These are phyloP conservation scores for Heliothis subflexa DNA, from an alignment of 1,140 invertebrate genomes.

Conservation along the genomic window DNA sequence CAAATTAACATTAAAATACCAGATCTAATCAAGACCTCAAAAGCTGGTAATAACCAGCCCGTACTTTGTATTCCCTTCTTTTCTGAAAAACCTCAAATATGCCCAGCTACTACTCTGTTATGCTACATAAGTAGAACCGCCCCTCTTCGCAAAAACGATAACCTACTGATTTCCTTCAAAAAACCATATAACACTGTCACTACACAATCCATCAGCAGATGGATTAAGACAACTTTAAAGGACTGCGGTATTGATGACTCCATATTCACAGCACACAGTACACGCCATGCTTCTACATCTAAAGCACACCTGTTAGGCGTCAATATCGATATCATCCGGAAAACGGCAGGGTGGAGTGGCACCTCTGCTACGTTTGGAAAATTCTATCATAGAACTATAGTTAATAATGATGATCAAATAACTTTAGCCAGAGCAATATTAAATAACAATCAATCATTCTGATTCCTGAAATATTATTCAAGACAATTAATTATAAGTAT, in stretches of 20 bases:
- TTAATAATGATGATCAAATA: too few species aligned
- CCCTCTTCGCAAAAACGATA: neutral
- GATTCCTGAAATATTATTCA: too few species aligned
- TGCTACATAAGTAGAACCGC: neutral
- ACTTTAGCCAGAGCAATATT: too few species aligned
- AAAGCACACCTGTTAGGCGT: conserved; percentile 51
- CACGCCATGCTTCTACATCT: neutral
- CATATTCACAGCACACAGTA: neutral
- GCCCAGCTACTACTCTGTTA: neutral
- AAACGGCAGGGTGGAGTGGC: neutral
- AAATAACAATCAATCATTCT: too few species aligned
- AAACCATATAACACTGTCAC: neutral
- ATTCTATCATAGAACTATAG: neutral
- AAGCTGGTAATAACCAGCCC: neutral
- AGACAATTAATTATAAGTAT: too few species aligned
- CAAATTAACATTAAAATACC: neutral
- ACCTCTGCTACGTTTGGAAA: neutral
- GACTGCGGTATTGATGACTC: neutral
- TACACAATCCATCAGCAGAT: neutral
- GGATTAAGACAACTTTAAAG: neutral
- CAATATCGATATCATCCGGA: neutral
- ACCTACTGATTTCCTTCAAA: neutral
- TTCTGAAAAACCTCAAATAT: neutral
- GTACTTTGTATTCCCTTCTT: neutral
- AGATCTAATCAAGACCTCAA: neutral